Percentiles rank a stretch among this genome's conserved stretches.
Evolutionary conservation across 37 sponge, comb jelly and placozoan genomes (phyloP).

Genomic region (Chondrosia reniformis): DNA sequence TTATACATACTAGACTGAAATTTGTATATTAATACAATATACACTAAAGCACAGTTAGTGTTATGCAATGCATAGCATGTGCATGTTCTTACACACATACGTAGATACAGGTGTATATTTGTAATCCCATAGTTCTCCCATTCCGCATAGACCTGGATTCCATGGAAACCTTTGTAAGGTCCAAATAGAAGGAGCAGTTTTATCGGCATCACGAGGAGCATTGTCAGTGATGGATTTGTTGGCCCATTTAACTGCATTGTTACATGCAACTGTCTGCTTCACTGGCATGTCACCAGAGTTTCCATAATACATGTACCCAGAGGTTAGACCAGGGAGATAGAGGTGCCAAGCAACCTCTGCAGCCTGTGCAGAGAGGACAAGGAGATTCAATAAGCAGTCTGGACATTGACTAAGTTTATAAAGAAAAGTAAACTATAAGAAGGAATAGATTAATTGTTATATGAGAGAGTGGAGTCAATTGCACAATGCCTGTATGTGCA

Average conservation of each 20-base stretch:
- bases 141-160: conserved; percentile 64
- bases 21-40: too few relatives aligned
- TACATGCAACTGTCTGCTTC: conserved; percentile 61
- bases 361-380: conserved; percentile 19
- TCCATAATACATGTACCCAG: conserved; percentile 66
- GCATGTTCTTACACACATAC: neutral
- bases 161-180: conserved; percentile 56
- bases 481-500: neutral
- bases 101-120: conserved; percentile 51
- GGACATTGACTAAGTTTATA: too few relatives aligned
- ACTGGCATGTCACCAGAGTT: conserved; percentile 57
- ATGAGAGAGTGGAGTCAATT: too few relatives aligned
- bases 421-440: too few relatives aligned
- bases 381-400: neutral
- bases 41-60: too few relatives aligned
- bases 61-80: neutral
- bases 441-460: too few relatives aligned
- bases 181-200: conserved; percentile 54
- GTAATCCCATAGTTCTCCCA: conserved; percentile 71
- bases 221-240: conserved; percentile 18
- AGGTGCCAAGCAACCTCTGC: conserved; percentile 69
- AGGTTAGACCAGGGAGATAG: conserved; percentile 59
- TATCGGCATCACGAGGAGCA: conserved; percentile 11
- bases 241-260: conserved; percentile 42
- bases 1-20: too few relatives aligned